Evolutionary conservation across 2,113 vertebrate species (phyloP).

Genomic region (Promerops cafer): DNA sequence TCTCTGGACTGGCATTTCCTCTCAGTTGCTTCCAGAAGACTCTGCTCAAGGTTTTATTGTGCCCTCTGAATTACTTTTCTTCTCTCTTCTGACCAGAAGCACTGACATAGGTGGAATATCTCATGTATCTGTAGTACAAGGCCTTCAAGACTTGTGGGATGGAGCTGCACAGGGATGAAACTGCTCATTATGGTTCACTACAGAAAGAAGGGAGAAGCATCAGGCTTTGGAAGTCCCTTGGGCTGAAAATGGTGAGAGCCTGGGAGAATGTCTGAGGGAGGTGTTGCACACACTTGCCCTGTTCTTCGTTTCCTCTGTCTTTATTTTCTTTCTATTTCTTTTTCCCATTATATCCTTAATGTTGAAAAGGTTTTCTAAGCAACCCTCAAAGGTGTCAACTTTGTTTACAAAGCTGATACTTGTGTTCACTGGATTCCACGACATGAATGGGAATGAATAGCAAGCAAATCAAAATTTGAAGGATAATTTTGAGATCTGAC

Average conservation of each 20-base stretch:
- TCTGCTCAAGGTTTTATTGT: background rate
- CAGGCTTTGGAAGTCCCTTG: background rate
- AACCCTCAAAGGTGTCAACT: background rate
- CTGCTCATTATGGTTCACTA: background rate
- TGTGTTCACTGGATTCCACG: background rate
- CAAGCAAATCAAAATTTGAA: background rate
- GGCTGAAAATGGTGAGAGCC: background rate
- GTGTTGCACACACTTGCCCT: background rate
- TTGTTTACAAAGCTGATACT: background rate
- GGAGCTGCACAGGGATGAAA: background rate
- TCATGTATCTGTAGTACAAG: rapidly evolving
- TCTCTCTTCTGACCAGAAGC: background rate
- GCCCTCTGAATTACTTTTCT: background rate
- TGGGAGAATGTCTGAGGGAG: background rate
- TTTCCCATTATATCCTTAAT: background rate
- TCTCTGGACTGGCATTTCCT: background rate
- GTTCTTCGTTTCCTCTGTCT: background rate
- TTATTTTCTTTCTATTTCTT: background rate
- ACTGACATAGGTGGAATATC: background rate
- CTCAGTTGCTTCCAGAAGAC: background rate
- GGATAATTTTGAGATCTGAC: background rate
- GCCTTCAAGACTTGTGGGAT: background rate
- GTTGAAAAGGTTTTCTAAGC: background rate
- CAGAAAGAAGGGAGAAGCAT: background rate
- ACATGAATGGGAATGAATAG: background rate